Evolutionary conservation across 2,797 vertebrate genomes (phyloP), one percentile per base, ranked within the genome.

Genomic region (Coregonus ussuriensis): DNA sequence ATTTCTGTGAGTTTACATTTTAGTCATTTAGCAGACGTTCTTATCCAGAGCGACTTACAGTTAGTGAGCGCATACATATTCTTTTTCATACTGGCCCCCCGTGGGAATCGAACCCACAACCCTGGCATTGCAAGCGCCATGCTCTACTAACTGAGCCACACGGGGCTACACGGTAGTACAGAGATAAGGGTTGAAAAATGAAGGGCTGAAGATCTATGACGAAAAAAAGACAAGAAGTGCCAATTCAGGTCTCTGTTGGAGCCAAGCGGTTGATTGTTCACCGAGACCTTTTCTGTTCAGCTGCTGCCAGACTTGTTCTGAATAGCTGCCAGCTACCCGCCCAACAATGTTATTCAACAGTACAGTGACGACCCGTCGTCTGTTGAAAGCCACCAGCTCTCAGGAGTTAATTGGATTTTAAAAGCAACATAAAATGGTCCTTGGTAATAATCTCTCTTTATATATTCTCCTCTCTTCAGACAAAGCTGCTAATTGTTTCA

Each of bases 321-420:
- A 94, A 93, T 89, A 78, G 88, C 88, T 90, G 90, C 91, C 93
- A 93, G 89, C 93, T 91, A 93, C 91, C 89, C 87, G 81, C 75
- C 88, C 81, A 87, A 87, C 91, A 87, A 90, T 88, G 91, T 93
- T 92, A 89, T 92, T 91, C 87, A 86, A 94, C 90, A 93, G 94
- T 93, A 91, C 88, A 90, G 92, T 89, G 88, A 92, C 87, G 83
- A 91, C 80, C 88, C 78, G 87, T 90, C 89, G 81, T 93, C 92
- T 90, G 89, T 90, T 85, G 86, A 89, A 92, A 94, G 89, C 89
- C 91, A 89, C 89, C 77, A 87, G 90, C 91, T 92, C 92, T 92
- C 90, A 89, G 88, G 91, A 94, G 89, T 93, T 94, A 93, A 95
- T 94, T 94, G 92, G 90, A 91, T 94, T 94, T 93, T 92, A 91